phyloP scores from a whole-genome alignment of 92 coral and sea anemone species.

The Heliopora coerulea region DNA sequence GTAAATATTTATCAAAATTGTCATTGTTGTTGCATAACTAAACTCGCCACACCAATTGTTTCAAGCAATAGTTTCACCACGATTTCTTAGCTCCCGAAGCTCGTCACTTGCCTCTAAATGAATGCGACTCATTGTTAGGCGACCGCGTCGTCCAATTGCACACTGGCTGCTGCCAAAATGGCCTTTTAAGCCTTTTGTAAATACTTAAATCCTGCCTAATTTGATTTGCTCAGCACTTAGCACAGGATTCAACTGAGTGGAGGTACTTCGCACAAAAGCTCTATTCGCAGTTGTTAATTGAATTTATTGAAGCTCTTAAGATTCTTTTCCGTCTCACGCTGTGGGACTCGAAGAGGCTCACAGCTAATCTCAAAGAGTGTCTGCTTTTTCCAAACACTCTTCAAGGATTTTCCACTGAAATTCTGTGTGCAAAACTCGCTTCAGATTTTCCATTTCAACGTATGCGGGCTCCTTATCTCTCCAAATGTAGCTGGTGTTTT shows the following conservation, averaged over 20 bases:
- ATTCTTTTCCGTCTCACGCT: slow-evolving; percentile 32
- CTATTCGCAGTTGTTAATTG: slow-evolving; percentile 25
- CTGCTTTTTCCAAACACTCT: no score
- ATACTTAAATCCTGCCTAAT: slow-evolving; percentile 16
- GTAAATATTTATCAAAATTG: slow-evolving; percentile 32
- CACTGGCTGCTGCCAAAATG: slow-evolving; percentile 17
- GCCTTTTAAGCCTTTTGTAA: slow-evolving; percentile 13
- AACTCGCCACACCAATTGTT: slow-evolving; percentile 27
- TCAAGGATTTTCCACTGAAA: not conserved
- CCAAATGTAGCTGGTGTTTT: not conserved
- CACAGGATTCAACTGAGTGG: slow-evolving; percentile 27
- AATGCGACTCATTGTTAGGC: slow-evolving; percentile 2
- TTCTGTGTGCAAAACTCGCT: no score
- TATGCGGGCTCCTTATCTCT: not conserved
- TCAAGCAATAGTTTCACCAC: not conserved
- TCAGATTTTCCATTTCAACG: no score
- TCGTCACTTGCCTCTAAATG: not conserved
- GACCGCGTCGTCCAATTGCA: slow-evolving; percentile 16
- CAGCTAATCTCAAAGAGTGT: no score
- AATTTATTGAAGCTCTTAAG: slow-evolving; percentile 27
- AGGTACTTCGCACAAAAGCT: slow-evolving; percentile 27
- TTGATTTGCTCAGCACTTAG: slow-evolving; percentile 35
- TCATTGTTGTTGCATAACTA: not conserved
- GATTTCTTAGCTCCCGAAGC: not conserved
- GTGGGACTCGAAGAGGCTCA: slow-evolving; percentile 14